Percentiles rank a stretch among this genome's conserved stretches.
Conservation (phyloP, 2,113 vertebrate genomes). For the Reinhardtius hippoglossoides region DNA sequence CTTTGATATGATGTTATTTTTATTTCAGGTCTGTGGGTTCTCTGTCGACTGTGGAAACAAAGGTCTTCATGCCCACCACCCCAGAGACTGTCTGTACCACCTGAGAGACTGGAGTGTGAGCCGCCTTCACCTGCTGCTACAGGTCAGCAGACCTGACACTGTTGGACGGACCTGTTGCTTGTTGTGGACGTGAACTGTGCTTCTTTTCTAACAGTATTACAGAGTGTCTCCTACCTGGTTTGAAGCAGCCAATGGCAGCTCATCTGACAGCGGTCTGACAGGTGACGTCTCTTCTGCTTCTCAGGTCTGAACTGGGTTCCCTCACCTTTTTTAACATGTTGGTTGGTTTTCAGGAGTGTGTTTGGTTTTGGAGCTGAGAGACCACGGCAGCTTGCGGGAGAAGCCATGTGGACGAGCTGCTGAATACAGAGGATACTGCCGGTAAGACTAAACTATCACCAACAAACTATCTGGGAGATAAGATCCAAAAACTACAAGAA, state of each 20-base stretch:
- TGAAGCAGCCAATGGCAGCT: slow-evolving; percentile 29
- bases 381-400: slow-evolving; percentile 60
- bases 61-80: slow-evolving; percentile 85
- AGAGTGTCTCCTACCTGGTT: slow-evolving; percentile 65
- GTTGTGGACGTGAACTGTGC: not conserved
- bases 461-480: not conserved
- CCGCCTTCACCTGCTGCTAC: slow-evolving; percentile 76
- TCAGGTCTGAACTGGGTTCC: not conserved
- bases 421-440: slow-evolving; percentile 74
- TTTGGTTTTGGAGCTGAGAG: slow-evolving; percentile 76
- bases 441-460: slow-evolving; percentile 54
- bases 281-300: slow-evolving; percentile 25
- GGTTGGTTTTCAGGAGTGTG: slow-evolving; percentile 64
- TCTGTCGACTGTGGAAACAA: slow-evolving; percentile 71
- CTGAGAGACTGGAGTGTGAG: slow-evolving; percentile 83
- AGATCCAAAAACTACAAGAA: too few species aligned
- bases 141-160: slow-evolving; percentile 54
- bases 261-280: slow-evolving; percentile 13
- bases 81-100: slow-evolving; percentile 84
- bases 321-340: not conserved
- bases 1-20: too few species aligned
- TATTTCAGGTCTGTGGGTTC: slow-evolving; percentile 77
- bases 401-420: slow-evolving; percentile 70
- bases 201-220: slow-evolving; percentile 63
- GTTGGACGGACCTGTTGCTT: not conserved